Conservation (phyloP, 2,888 invertebrate genomes). For the Caenorhabditis sp. region DNA sequence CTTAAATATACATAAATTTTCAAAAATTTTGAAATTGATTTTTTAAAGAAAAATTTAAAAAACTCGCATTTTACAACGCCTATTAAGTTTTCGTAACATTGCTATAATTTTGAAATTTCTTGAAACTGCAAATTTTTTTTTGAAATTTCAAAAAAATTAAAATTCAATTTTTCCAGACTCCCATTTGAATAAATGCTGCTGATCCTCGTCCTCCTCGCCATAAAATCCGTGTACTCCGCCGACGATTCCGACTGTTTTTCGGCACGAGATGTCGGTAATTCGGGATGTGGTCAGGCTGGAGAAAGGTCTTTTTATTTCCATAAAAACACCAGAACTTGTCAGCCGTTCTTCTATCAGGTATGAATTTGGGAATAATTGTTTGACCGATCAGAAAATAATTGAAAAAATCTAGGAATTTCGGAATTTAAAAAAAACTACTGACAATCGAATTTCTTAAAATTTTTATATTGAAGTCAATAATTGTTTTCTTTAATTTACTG, state of each 20-base stretch:
- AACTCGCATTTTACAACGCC: no score
- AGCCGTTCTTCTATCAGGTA: constrained; percentile 80
- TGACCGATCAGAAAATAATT: neutral
- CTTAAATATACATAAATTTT: neutral
- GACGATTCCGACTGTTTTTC: constrained; percentile 40
- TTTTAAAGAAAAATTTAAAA: constrained; percentile 22
- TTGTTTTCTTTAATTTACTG: neutral
- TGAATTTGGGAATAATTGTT: no score
- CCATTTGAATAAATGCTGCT: no score
- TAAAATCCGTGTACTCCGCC: neutral
- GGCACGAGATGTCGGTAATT: constrained; percentile 40
- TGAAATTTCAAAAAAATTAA: neutral
- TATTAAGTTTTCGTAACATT: no score
- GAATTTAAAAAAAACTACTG: constrained; percentile 6
- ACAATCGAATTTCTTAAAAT: neutral
- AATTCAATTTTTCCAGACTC: neutral
- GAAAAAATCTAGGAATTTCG: constrained; percentile 3
- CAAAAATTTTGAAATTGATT: constrained; percentile 1
- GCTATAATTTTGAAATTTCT: neutral
- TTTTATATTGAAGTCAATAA: neutral
- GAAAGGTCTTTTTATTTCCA: constrained; percentile 79
- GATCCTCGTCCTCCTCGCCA: no score
- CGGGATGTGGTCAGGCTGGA: constrained; percentile 72
- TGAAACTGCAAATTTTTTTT: constrained; percentile 2
- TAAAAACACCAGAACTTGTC: constrained; percentile 75